phyloP scores from a whole-genome alignment of 2,888 invertebrate species.

The Sesia bembeciformis region DNA sequence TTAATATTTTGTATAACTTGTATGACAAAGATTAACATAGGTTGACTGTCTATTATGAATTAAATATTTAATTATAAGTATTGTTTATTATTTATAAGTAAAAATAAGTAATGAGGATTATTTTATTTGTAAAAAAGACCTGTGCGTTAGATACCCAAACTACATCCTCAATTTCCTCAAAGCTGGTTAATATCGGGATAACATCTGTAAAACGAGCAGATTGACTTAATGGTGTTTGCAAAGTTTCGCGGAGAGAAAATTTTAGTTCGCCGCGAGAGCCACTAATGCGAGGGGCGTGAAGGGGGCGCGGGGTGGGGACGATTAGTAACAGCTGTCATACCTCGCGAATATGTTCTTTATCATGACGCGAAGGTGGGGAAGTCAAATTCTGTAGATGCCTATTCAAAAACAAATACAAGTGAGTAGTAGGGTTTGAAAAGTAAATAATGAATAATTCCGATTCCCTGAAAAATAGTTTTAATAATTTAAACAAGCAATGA shows the following conservation, averaged over 20 bases:
- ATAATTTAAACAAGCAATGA: no score
- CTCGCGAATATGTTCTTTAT: constrained; percentile 59
- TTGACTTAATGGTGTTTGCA: constrained; percentile 68
- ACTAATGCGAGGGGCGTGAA: constrained; percentile 34
- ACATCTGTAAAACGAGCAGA: constrained; percentile 66
- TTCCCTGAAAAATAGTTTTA: no score
- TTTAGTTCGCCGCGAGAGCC: constrained; percentile 51
- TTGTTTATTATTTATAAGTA: no score
- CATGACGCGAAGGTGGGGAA: constrained; percentile 26
- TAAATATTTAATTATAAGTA: no score
- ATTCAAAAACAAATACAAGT: no score
- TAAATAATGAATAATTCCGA: no score
- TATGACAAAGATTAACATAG: no score
- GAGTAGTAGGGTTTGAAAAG: no score
- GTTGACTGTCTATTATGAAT: no score
- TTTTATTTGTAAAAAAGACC: no score
- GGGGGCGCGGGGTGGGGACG: constrained; percentile 24
- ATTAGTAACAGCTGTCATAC: constrained; percentile 68
- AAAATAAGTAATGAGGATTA: no score
- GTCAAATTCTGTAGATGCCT: background rate
- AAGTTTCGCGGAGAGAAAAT: constrained; percentile 59
- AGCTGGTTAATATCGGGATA: constrained; percentile 38
- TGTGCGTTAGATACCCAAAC: background rate
- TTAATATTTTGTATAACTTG: no score
- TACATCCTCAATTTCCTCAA: background rate